Evolutionary conservation across 2,113 vertebrate species (phyloP), one percentile per base, ranked within the genome.

Genomic region (Labrus mixtus): DNA sequence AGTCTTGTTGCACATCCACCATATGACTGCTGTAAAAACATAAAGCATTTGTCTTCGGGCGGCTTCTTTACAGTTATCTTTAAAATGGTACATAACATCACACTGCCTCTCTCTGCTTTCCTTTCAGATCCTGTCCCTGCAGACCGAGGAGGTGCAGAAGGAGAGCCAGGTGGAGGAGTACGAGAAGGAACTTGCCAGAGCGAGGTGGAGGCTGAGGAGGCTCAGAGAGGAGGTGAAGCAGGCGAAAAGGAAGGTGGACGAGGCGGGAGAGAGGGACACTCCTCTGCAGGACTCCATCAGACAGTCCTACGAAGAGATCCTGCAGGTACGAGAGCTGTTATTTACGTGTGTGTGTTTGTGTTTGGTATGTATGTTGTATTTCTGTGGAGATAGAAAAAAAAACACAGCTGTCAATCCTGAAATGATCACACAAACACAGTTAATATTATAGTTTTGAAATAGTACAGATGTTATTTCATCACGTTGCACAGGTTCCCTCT

Each of bases 131-230:
- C 91, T 96, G 43, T 94, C 95, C 56, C 90, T 99, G 68, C 97
- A 97, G 89, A 93, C 94, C 19, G 96, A 98, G 90, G 95, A 97
- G 90, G 93, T 93, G 37, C 95, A 91, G 63, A 95, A 96, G 80
- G 97, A 98, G 81, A 95, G 94, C 23, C 96, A 96, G 84, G 96
- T 98, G 78, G 96, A 95, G 55, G 95, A 94, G 0, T 98, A 96
- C 1, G 96, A 99, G 60, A 88, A 94, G 81, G 97, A 99, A 73
- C 93, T 99, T 67, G 93, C 86, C 59, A 95, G 95, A 90, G 97
- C 96, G 48, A 92, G 95, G 39, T 96, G 96, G 91, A 96, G 97
- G 43, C 93, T 99, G 66, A 95, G 77, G 82, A 95, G 89, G 74
- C 90, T 99, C 50, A 95, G 96, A 83, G 95, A 96, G 83, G 96